phyloP scores from a whole-genome alignment of 1,140 invertebrate species.

The Penaeus indicus region DNA sequence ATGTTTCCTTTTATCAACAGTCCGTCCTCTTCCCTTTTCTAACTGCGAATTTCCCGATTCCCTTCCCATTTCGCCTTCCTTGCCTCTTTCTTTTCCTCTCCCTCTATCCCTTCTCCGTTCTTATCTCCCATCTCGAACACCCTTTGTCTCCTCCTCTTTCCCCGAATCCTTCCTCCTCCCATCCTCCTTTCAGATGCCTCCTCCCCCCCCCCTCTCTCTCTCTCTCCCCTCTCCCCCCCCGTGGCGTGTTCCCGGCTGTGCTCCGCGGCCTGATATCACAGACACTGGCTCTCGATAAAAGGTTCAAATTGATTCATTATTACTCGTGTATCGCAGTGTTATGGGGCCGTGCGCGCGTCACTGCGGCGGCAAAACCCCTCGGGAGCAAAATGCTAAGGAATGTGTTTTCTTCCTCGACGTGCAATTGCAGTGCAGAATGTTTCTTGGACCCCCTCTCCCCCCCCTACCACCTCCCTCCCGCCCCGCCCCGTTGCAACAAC shows the following conservation, averaged over 20 bases:
- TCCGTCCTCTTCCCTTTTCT: no score
- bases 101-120: not conserved
- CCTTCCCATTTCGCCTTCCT: no score
- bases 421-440: not conserved
- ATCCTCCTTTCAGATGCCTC: not conserved
- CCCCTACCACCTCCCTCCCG: no score
- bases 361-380: not conserved
- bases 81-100: not conserved
- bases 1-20: no score
- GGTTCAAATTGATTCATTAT: slow-evolving; percentile 63
- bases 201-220: not conserved
- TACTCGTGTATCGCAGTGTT: slow-evolving; percentile 48
- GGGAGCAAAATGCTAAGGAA: slow-evolving; percentile 25
- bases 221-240: not conserved
- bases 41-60: no score
- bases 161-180: not conserved
- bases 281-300: slow-evolving; percentile 59
- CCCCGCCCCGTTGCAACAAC: not conserved
- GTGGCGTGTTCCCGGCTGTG: no score
- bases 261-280: slow-evolving; percentile 51
- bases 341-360: slow-evolving; percentile 8
- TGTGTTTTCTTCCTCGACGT: slow-evolving; percentile 3
- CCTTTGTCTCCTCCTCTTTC: not conserved
- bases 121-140: not conserved
- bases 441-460: slow-evolving; percentile 26